Conservation (phyloP, 2,797 vertebrate genomes). For the Girardinus metallicus region DNA sequence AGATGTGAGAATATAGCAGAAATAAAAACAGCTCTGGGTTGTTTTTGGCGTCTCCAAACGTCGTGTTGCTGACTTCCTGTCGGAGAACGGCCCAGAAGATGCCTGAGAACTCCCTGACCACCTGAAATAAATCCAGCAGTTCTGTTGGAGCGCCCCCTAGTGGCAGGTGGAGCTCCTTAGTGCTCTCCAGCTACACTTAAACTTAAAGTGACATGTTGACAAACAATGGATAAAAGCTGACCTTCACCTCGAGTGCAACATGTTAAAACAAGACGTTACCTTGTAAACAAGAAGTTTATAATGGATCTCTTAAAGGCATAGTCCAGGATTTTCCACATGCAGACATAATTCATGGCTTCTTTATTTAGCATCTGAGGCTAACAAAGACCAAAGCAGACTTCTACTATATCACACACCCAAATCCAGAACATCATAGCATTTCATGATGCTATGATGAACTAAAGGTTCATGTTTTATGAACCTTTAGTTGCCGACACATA, state of each 20-base stretch:
- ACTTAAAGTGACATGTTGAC: conserved; percentile 29
- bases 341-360: not conserved
- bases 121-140: conserved; percentile 51
- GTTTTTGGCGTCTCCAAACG: conserved; percentile 7
- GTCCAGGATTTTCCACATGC: not conserved
- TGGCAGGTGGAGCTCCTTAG: conserved; percentile 33
- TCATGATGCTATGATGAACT: not conserved
- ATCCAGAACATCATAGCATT: not conserved
- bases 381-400: not conserved
- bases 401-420: not conserved
- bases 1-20: conserved; percentile 8
- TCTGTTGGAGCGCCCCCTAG: conserved; percentile 44
- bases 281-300: not conserved
- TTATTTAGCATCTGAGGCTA: not conserved
- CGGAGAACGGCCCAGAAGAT: conserved; percentile 40
- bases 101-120: conserved; percentile 52
- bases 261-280: not conserved
- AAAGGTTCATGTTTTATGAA: not conserved
- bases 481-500: not conserved
- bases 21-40: conserved; percentile 25
- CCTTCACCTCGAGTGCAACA: conserved; percentile 18
- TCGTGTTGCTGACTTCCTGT: conserved; percentile 33
- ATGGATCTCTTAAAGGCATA: not conserved
- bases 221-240: conserved; percentile 28
- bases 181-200: conserved; percentile 25